Conservation (phyloP, 2,113 vertebrate species). For the Barbus barbus region DNA sequence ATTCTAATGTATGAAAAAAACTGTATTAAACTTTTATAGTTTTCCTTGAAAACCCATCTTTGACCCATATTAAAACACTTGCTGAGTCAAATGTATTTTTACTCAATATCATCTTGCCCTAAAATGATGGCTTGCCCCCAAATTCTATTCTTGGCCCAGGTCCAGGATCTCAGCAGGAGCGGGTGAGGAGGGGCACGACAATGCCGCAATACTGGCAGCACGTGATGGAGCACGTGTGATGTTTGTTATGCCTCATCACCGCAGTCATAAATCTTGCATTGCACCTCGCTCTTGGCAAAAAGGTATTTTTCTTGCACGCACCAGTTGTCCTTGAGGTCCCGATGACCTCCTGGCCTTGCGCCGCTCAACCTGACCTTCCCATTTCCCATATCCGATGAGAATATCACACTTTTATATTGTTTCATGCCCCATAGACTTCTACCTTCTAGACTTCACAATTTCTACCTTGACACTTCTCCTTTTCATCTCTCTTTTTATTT, state of each 20-base stretch:
- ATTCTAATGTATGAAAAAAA: too few species aligned
- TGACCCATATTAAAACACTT: not conserved
- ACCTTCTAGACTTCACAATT: too few species aligned
- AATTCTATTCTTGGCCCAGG: not conserved
- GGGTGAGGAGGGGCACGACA: not conserved
- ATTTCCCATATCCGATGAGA: not conserved
- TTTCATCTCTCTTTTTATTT: not conserved
- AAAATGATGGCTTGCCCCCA: not conserved
- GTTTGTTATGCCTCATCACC: not conserved
- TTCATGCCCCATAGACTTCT: too few species aligned
- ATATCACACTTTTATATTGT: conserved; percentile 27
- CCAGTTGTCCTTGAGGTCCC: conserved; percentile 1
- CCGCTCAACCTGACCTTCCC: not conserved
- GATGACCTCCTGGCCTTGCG: conserved; percentile 6
- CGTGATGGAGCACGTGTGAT: not conserved
- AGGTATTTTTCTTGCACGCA: not conserved
- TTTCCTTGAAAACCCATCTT: too few species aligned
- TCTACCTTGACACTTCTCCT: too few species aligned
- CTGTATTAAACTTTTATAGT: too few species aligned
- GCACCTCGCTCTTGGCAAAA: not conserved
- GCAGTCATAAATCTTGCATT: conserved; percentile 28
- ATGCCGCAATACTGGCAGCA: not conserved
- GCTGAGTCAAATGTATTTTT: not conserved
- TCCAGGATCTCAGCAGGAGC: conserved; percentile 4
- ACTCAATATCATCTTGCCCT: not conserved